Percentiles rank a stretch among this genome's conserved stretches.
These are phyloP conservation scores for Erannis defoliaria DNA, from an alignment of 2,888 invertebrate genomes.

Conservation along the genomic window DNA sequence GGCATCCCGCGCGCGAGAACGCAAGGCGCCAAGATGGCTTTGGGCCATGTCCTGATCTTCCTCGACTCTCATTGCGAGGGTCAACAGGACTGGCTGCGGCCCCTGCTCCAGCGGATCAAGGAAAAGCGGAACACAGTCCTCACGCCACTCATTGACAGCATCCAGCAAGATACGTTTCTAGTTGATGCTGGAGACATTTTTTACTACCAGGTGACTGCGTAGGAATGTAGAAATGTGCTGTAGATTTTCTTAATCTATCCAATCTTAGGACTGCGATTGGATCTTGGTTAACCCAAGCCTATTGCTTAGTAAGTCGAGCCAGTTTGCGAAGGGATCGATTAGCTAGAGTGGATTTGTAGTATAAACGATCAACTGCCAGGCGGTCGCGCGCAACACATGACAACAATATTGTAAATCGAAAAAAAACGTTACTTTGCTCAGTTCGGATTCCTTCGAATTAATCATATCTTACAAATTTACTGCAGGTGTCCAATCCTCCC, in stretches of 20 bases:
- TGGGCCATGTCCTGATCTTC: constrained; percentile 5
- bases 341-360: no score
- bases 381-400: no score
- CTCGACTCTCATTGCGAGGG: constrained; percentile 8
- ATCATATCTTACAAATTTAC: no score
- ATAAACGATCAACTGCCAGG: no score
- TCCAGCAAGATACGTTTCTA: background rate
- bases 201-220: constrained; percentile 1
- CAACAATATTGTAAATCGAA: no score
- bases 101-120: background rate
- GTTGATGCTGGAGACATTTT: background rate
- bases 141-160: background rate
- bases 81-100: background rate
- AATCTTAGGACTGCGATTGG: background rate
- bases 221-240: background rate
- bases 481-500: no score
- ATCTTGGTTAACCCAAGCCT: background rate
- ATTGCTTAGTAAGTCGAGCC: no score
- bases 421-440: no score
- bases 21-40: background rate
- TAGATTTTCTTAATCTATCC: background rate
- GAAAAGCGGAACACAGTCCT: background rate
- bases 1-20: background rate
- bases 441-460: no score
- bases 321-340: no score